These are phyloP conservation scores for Venusia cambrica DNA, from an alignment of 2,888 invertebrate genomes.

Conservation along the genomic window DNA sequence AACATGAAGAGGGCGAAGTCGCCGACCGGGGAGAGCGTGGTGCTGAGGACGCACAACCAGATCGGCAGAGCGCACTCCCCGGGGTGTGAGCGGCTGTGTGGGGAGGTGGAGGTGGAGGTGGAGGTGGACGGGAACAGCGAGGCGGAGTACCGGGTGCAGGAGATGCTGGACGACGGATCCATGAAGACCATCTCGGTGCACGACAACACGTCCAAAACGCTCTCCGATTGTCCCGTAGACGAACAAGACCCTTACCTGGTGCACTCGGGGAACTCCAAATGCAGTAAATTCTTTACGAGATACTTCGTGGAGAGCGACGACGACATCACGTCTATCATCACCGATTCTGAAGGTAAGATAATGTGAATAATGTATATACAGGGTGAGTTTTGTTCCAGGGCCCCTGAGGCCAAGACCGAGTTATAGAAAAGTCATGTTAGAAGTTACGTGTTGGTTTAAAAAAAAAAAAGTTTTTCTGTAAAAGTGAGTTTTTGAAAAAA, in stretches of 20 bases:
- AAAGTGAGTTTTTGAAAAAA: too few species aligned
- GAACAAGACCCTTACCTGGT: slow-evolving; percentile 74
- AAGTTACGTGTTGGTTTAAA: too few species aligned
- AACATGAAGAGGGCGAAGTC: slow-evolving; percentile 61
- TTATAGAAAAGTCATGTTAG: too few species aligned
- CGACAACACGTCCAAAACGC: slow-evolving; percentile 73
- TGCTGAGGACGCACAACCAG: slow-evolving; percentile 70
- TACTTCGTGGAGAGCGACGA: slow-evolving; percentile 86
- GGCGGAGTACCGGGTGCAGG: slow-evolving; percentile 71
- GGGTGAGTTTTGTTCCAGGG: too few species aligned
- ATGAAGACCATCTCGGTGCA: slow-evolving; percentile 73
- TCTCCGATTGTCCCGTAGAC: slow-evolving; percentile 69
- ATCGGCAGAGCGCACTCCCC: slow-evolving; percentile 63
- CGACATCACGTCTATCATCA: slow-evolving; percentile 85
- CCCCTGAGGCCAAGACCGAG: too few species aligned
- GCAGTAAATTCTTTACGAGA: slow-evolving; percentile 84
- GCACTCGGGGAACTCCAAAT: slow-evolving; percentile 78
- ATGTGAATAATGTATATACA: neutral
- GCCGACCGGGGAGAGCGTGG: slow-evolving; percentile 66
- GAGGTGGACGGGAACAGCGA: slow-evolving; percentile 70
- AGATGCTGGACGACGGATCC: slow-evolving; percentile 76
- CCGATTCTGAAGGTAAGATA: slow-evolving; percentile 84
- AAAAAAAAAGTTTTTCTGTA: too few species aligned
- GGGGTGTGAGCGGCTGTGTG: slow-evolving; percentile 44
- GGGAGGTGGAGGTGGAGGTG: slow-evolving; percentile 55